Evolutionary conservation across 37 sponge, comb jelly and placozoan species (phyloP), one percentile per base, ranked within the genome.

Genomic region (Mnemiopsis leidyi): DNA sequence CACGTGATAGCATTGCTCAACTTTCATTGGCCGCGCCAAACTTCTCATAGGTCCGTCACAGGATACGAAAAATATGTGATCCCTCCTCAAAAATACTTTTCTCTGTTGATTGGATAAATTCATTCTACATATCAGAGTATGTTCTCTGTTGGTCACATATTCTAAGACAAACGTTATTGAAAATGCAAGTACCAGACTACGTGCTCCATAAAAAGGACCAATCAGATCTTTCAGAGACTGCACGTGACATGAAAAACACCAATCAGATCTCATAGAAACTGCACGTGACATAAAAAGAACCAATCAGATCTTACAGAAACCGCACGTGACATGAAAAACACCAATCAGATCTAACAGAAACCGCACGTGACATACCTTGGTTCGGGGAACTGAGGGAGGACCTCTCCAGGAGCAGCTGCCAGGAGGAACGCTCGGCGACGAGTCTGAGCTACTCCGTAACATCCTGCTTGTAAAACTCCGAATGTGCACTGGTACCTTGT

Each of bases 321-420:
- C 18, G 13, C 68, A 67, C 68, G 68, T 67, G 68, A 67, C 68
- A 21, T 13, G 68, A 21, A 21, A 67, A 21, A 13, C 13, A 20
- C 68, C 68, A 67, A 67, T 67, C 68, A 67, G 68, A 20, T n/a
- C 68, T 67, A 21, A 67, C 68, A 67, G 68, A 13, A 67, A 21
- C 18, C 18, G 68, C 94, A 97, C 96, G 32, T 93, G n/a, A n/a
- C 95, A 33, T 96, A 96, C 28, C 95, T 96, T 18, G 97, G 97
- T 69, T 97, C 95, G 32, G 97, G 97, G 39, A 93, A 97, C 3
- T 76, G 26, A 0, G 97, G 97, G 0, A 97, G 94, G 88, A 82
- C 73, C 83, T 97, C 96, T 24, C 97, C 97, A 20, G 97, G 97
- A 24, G 97, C 97, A 79, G 97, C 97, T 33, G 97, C 97, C 36